Evolutionary conservation across 2,797 vertebrate genomes (phyloP), one percentile per base, ranked within the genome.

Genomic region (Pterois miles): DNA sequence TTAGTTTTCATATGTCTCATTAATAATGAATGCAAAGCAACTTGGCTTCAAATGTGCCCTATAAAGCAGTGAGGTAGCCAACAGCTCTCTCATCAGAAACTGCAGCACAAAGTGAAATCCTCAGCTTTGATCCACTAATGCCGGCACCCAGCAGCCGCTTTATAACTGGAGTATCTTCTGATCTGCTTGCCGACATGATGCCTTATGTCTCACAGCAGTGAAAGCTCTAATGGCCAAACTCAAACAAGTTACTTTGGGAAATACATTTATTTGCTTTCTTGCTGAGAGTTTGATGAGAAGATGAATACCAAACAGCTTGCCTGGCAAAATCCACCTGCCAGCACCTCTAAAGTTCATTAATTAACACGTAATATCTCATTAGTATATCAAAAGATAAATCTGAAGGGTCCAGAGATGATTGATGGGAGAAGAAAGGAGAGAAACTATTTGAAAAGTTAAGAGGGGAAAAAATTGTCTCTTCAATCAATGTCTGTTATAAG

Each of bases 161-260:
- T 64, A 23, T 74, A 71, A 71, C 18, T 5, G 20, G 13, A 69
- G 70, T 8, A 11, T 60, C 74, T 63, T 65, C 56, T 70, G 67
- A 81, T 74, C 66, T 6, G 11, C 14, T 53, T 38, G 62, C 74
- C 53, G 63, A 78, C 70, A 57, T 8, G 23, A 33, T 13, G 73
- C 9, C 11, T 43, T 4, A 29, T 8, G 18, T 38, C 54, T 53
- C 6, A 2, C 33, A 52, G 46, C 23, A 36, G 57, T 20, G 4
- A 38, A 48, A 31, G 12, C 40, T 58, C 40, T 34, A 8, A 71
- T 18, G 65, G 22, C 22, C n/a, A 46, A 57, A 62, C 29, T 46
- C 5, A n/a, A n/a, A n/a, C n/a, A n/a, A n/a, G n/a, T n/a, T n/a
- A 38, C 40, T 68, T 68, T 40, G 40, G 27, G 25, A 12, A 8